Percentiles rank a stretch among this genome's conserved stretches.
Evolutionary conservation across 2,113 vertebrate genomes (phyloP).

Genomic region (Toxostoma redivivum): DNA sequence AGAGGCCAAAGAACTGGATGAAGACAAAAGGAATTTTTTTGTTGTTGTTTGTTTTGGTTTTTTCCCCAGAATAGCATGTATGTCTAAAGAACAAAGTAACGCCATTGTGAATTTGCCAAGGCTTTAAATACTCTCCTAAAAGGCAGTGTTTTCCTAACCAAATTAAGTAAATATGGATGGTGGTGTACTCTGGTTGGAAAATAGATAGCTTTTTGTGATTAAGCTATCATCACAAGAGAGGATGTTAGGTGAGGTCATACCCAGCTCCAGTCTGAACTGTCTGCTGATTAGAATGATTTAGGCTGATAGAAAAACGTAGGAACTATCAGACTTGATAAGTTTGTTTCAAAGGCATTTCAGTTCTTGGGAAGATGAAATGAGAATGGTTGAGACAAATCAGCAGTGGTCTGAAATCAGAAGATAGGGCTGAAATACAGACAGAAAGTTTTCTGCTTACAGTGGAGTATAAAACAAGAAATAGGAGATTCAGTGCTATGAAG

Average conservation of each 20-base stretch:
- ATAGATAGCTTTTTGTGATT: background rate
- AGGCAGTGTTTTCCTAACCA: background rate
- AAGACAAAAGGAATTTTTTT: background rate
- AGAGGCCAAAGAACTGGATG: background rate
- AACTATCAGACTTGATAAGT: background rate
- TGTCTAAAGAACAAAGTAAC: background rate
- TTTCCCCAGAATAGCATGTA: background rate
- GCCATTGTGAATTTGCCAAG: background rate
- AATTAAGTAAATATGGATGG: background rate
- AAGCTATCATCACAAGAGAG: background rate
- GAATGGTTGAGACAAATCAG: background rate
- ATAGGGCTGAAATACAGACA: background rate
- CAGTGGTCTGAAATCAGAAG: background rate
- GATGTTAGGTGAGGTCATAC: background rate
- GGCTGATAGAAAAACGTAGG: background rate
- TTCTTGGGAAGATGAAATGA: background rate
- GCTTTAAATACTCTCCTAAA: background rate
- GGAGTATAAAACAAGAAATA: background rate
- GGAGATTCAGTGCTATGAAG: background rate
- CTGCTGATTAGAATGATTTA: background rate
- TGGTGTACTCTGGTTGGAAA: background rate
- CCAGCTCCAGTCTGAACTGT: background rate
- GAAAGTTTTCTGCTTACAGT: background rate
- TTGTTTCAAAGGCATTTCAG: background rate
- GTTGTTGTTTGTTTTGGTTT: too few species aligned